Conservation (phyloP, 2,113 vertebrate genomes). For the Thamnaconus septentrionalis region DNA sequence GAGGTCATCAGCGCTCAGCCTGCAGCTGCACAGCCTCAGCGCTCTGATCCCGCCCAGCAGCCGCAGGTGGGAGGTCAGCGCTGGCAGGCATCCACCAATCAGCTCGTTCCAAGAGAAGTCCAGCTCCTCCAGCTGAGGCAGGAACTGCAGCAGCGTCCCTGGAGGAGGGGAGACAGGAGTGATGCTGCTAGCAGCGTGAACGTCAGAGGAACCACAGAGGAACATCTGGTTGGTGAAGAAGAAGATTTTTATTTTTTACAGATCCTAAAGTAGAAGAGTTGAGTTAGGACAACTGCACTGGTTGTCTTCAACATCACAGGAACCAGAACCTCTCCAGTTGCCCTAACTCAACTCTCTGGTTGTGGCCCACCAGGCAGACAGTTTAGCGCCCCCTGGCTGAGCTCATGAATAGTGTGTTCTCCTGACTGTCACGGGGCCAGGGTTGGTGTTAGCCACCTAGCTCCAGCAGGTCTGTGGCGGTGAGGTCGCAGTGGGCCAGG, state of each 20-base stretch:
- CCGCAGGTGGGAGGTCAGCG: constrained; percentile 77
- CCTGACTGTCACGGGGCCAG: not conserved
- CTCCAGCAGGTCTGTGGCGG: constrained; percentile 74
- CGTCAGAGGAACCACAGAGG: no score
- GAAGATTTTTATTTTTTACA: no score
- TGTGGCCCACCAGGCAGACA: not conserved
- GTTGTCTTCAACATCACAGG: no score
- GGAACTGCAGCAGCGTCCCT: constrained; percentile 77
- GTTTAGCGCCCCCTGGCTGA: not conserved
- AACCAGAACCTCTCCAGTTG: no score
- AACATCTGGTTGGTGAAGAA: no score
- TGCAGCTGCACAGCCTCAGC: constrained; percentile 82
- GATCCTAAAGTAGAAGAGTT: no score
- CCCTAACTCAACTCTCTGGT: not conserved
- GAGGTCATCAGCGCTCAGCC: constrained; percentile 79
- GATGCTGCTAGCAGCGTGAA: no score
- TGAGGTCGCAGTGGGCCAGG: constrained; percentile 80
- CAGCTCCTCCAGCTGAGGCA: constrained; percentile 83
- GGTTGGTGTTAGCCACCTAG: constrained; percentile 63
- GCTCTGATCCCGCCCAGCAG: constrained; percentile 73
- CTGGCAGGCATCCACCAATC: constrained; percentile 77
- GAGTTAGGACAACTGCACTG: no score
- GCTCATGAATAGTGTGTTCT: no score
- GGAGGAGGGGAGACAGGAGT: constrained; percentile 3
- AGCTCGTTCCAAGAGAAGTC: constrained; percentile 88